These are phyloP conservation scores for Helicoverpa assulta DNA, from an alignment of 2,888 invertebrate genomes.

Conservation along the genomic window DNA sequence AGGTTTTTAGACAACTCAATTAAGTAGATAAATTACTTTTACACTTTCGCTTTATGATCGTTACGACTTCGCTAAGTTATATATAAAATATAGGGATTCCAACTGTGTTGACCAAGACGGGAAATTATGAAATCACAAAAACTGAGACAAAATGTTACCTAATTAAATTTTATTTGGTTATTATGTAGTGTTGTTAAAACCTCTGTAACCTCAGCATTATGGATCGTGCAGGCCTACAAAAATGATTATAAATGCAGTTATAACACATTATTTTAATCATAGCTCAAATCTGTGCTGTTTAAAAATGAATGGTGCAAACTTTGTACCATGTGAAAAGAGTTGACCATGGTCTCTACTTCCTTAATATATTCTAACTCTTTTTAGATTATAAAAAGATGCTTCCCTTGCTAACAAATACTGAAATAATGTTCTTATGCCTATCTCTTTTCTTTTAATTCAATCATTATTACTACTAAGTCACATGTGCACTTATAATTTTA, in stretches of 20 bases:
- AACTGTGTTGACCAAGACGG: background rate
- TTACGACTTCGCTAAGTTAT: conserved; percentile 20
- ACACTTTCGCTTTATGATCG: conserved; percentile 58
- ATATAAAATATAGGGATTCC: background rate
- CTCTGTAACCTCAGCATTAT: conserved; percentile 1
- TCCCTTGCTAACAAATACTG: background rate
- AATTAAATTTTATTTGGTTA: too few relatives aligned
- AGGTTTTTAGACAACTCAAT: conserved; percentile 83
- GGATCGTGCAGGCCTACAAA: background rate
- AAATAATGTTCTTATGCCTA: background rate
- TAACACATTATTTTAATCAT: too few relatives aligned
- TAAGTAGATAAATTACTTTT: conserved; percentile 73
- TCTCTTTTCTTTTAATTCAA: background rate
- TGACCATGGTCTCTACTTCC: too few relatives aligned
- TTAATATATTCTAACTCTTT: too few relatives aligned
- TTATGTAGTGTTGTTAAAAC: background rate
- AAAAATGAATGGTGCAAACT: too few relatives aligned
- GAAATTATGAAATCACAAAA: background rate
- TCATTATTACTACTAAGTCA: background rate
- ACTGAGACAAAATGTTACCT: background rate
- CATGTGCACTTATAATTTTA: background rate
- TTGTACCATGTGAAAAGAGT: too few relatives aligned
- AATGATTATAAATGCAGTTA: background rate
- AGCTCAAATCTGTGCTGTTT: background rate
- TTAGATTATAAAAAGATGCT: too few relatives aligned